These are phyloP conservation scores for Oligia fasciuncula DNA, from an alignment of 2,888 invertebrate genomes.

Conservation along the genomic window DNA sequence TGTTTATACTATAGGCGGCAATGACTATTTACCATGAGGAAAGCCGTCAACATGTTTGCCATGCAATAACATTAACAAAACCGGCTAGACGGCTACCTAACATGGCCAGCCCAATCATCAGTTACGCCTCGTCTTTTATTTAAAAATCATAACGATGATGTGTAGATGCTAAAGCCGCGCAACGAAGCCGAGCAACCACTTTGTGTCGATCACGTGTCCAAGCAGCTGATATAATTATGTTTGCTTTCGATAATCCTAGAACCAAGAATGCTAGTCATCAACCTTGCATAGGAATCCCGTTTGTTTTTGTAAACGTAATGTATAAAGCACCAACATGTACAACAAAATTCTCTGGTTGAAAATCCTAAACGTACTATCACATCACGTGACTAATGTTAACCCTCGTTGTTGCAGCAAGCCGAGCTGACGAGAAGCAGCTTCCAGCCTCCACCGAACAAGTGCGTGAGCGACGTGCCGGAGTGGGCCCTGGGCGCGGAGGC, in stretches of 20 bases:
- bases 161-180: not conserved
- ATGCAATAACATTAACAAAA: not conserved
- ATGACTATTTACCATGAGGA: not conserved
- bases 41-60: not conserved
- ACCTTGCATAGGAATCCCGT: not conserved
- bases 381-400: not conserved
- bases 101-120: not conserved
- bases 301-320: not conserved
- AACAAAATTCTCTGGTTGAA: not conserved
- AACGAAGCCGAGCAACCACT: not conserved
- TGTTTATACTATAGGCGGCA: not conserved
- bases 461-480: constrained; percentile 92
- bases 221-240: not conserved
- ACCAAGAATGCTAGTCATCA: not conserved
- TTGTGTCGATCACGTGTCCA: not conserved
- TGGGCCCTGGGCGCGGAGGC: constrained; percentile 82
- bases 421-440: constrained; percentile 92
- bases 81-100: not conserved
- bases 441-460: constrained; percentile 92
- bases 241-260: not conserved
- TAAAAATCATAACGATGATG: too few species aligned
- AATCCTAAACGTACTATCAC: not conserved
- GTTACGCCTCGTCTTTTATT: not conserved
- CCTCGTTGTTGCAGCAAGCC: constrained; percentile 88
- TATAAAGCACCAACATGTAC: not conserved